A percentile compares a stretch with the other conserved stretches of the same genome.
These are phyloP conservation scores for Phasia obesa DNA, from an alignment of 2,888 invertebrate genomes.

Conservation along the genomic window DNA sequence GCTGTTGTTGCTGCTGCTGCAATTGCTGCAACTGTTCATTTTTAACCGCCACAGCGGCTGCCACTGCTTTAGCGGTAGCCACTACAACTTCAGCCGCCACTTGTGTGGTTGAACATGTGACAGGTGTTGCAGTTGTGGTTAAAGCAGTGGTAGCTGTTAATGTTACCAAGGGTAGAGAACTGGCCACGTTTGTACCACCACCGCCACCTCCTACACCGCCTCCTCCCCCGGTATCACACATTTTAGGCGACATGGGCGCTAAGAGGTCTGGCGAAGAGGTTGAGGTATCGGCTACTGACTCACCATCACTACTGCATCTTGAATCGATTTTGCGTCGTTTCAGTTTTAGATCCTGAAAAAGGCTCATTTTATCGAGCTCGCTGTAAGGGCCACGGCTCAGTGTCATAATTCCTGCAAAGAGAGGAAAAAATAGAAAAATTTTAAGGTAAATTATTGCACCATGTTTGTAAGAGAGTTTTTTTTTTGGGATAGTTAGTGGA, in stretches of 20 bases:
- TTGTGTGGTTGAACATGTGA: conserved; percentile 70
- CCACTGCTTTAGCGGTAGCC: conserved; percentile 72
- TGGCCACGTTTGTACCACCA: conserved; percentile 60
- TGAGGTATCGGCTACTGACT: conserved; percentile 96
- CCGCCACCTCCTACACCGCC: conserved; percentile 65
- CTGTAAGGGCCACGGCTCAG: conserved; percentile 97
- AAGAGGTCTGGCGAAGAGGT: conserved; percentile 94
- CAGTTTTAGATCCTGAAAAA: conserved; percentile 98
- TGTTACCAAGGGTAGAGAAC: conserved; percentile 73
- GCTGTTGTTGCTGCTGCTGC: conserved; percentile 71
- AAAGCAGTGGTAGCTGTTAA: conserved; percentile 75
- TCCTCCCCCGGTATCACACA: conserved; percentile 83
- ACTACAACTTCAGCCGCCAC: conserved; percentile 69
- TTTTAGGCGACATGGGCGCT: conserved; percentile 92
- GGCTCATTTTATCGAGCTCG: conserved; percentile 99
- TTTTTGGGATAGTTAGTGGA: no score
- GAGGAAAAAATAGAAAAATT: conserved; percentile 24
- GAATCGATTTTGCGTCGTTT: conserved; percentile 99
- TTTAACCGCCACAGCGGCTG: conserved; percentile 65
- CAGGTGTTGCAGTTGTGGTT: conserved; percentile 73
- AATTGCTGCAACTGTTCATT: conserved; percentile 67
- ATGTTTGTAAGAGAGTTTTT: background rate
- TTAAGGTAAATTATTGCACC: background rate
- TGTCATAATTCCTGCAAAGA: conserved; percentile 94
- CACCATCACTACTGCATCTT: conserved; percentile 98